Percentiles rank a stretch among this genome's conserved stretches.
Conservation (phyloP, 2,888 invertebrate species). For the Phyllotreta cruciferae region DNA sequence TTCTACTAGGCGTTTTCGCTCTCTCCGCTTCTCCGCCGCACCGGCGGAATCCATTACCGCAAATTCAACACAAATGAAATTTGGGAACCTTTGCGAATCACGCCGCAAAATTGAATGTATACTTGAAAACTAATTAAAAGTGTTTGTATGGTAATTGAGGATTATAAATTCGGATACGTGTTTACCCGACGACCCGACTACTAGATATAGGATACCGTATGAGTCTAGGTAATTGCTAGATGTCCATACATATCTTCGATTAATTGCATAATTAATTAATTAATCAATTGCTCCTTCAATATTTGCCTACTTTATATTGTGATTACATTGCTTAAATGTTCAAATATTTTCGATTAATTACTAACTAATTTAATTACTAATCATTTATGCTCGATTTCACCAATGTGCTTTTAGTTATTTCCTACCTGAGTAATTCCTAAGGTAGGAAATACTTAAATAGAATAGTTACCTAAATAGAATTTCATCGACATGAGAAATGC, state of each 20-base stretch:
- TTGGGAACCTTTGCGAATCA: conserved; percentile 23
- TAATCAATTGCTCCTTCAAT: no score
- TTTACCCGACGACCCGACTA: background rate
- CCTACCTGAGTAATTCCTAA: no score
- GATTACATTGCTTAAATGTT: no score
- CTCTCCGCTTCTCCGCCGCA: background rate
- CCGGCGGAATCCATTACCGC: conserved; percentile 23
- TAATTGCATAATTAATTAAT: no score
- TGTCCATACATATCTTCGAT: background rate
- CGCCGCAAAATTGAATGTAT: conserved; percentile 27
- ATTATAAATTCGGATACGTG: conserved; percentile 26
- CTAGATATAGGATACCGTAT: conserved; percentile 2
- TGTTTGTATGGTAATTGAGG: conserved; percentile 28
- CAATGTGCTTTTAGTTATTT: no score
- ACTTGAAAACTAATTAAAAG: conserved; percentile 32
- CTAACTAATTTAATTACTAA: no score
- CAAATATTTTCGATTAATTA: no score
- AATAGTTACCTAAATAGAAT: no score
- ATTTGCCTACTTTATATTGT: no score
- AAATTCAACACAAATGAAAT: conserved; percentile 29
- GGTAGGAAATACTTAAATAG: no score
- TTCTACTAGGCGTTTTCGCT: background rate
- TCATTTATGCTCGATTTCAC: no score
- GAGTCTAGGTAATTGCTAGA: background rate
- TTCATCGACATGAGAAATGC: no score